Evolutionary conservation across 2,113 vertebrate species (phyloP), one percentile per base, ranked within the genome.

Genomic region (Sander lucioperca): DNA sequence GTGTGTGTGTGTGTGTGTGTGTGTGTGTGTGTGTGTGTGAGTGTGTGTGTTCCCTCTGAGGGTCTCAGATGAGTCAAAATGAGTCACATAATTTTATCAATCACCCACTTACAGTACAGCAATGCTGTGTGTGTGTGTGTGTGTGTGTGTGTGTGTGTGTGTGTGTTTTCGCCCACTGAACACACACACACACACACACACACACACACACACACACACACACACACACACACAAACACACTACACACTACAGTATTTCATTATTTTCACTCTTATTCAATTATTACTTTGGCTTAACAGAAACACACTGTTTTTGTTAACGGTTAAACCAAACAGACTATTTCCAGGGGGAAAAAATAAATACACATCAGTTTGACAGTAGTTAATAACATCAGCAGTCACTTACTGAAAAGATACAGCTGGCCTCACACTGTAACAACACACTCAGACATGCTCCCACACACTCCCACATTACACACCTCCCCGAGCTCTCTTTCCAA

Each of bases 21-120:
- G 70, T 47, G 30, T 45, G 50, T 66, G 30, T 77, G 45, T 65
- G 59, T 62, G 70, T 47, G 30, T 45, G 50, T 66, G 30, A 74
- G 45, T 65, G 59, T 59, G 8, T 81, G 77, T 63, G n/a, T 74
- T 66, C 80, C 67, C 75, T 79, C 66, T 63, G 76, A 91, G 86
- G 84, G 74, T 64, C 19, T 77, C 74, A 77, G 76, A 85, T 89
- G 86, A 92, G 76, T 90, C 79, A 84, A 90, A 92, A 88, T 91
- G 90, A 94, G 79, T 94, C 91, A 92, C 79, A 88, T 89, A 66
- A 82, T 88, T 83, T 87, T 84, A 92, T 91, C 83, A 91, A 92
- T 92, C 89, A 89, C 82, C 82, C 91, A 92, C 89, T 89, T 89
- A 89, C 70, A 79, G 70, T 77, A 75, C 74, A 87, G 66, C 56